Evolutionary conservation across 2,888 invertebrate species (phyloP), one percentile per base, ranked within the genome.

Genomic region (Falcaria lacertinaria): DNA sequence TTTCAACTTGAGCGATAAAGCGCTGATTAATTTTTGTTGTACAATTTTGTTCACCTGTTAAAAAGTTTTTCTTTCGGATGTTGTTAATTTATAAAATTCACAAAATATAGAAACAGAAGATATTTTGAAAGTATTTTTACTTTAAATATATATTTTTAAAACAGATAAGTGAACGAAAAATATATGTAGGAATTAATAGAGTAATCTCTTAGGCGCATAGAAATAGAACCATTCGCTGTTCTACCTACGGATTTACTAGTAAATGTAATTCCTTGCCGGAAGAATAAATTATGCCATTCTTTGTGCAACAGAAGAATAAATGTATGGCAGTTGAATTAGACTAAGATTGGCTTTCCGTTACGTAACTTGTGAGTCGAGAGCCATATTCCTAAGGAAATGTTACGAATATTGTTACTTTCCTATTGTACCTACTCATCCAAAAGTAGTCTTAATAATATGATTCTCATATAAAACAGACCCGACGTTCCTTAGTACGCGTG

Each of bases 271-370:
- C n/a, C n/a, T n/a, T n/a, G n/a, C n/a, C n/a, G n/a, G n/a, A n/a
- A n/a, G n/a, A n/a, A n/a, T n/a, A n/a, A n/a, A n/a, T n/a, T n/a
- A n/a, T n/a, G n/a, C n/a, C n/a, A n/a, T n/a, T n/a, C n/a, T n/a
- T n/a, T n/a, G n/a, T 13, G 44, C 37, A 39, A 50, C 47, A 39
- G 25, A 37, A 35, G 46, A 34, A 40, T 28, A 42, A 37, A 48
- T 44, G 45, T 48, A 45, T 44, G 50, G 47, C 45, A 50, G 33
- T 37, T 48, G 39, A 54, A 52, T 48, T 45, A 28, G 45, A 50
- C 42, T 41, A 40, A 45, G 45, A 50, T 50, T 43, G 42, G 40
- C 40, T 8, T 33, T 34, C 15, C 39, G 41, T 43, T 33, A 22
- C 41, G 13, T 6, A 13, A 17, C 47, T 44, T 41, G 2, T 25